phyloP scores from a whole-genome alignment of 2,888 invertebrate species.

The Himalopsyche tibetana region DNA sequence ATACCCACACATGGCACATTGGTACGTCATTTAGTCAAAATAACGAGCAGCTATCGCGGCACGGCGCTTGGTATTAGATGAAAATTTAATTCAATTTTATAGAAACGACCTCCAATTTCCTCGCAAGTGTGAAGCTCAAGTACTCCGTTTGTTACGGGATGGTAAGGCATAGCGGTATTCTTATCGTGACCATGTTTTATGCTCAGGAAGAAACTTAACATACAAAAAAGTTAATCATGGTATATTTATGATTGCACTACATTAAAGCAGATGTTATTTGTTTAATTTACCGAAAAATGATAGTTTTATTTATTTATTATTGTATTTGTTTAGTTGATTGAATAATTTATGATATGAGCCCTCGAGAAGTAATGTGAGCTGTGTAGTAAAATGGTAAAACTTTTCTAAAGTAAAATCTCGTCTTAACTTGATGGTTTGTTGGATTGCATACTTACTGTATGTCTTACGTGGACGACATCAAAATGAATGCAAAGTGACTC shows the following conservation, averaged over 20 bases:
- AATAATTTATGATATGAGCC: too few species aligned
- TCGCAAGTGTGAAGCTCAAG: constrained; percentile 55
- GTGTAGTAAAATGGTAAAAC: too few species aligned
- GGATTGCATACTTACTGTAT: too few species aligned
- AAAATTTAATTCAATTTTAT: constrained; percentile 66
- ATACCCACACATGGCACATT: constrained; percentile 11
- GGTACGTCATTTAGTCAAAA: neutral
- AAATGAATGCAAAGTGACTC: too few species aligned
- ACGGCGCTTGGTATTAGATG: constrained; percentile 58
- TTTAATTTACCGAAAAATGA: neutral
- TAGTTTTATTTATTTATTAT: neutral
- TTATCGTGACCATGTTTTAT: constrained; percentile 34
- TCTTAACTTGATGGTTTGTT: too few species aligned
- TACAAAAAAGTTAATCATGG: too few species aligned
- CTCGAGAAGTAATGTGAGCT: too few species aligned
- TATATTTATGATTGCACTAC: too few species aligned
- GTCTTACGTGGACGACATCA: too few species aligned
- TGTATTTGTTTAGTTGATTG: too few species aligned
- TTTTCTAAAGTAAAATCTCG: too few species aligned
- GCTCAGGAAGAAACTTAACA: neutral
- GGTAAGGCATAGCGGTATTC: constrained; percentile 6
- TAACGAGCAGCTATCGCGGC: constrained; percentile 44
- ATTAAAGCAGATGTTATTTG: too few species aligned
- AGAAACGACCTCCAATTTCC: constrained; percentile 66
- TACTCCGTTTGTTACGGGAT: constrained; percentile 35